phyloP scores from a whole-genome alignment of 2,113 vertebrate genomes.

The Hydrolagus affinis region DNA sequence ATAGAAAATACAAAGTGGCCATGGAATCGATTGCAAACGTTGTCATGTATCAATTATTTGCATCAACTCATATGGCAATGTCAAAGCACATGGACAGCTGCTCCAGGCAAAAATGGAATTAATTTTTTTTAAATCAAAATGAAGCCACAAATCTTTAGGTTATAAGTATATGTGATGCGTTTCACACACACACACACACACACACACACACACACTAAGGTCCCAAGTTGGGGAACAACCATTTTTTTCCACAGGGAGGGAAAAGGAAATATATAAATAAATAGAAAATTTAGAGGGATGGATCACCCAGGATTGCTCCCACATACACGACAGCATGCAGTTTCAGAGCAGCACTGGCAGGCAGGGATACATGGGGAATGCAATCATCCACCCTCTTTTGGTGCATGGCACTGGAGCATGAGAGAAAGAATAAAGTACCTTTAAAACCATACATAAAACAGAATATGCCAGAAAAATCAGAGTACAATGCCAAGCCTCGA shows the following conservation, averaged over 20 bases:
- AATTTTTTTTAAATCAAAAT: no score
- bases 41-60: background rate
- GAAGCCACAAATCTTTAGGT: no score
- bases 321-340: background rate
- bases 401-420: background rate
- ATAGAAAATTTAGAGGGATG: no score
- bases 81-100: no score
- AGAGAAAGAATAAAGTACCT: background rate
- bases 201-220: no score
- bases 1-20: background rate
- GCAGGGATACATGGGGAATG: background rate
- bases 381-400: background rate
- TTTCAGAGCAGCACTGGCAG: background rate
- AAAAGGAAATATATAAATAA: slow-evolving; percentile 10
- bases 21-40: background rate
- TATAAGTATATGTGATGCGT: no score
- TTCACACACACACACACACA: no score
- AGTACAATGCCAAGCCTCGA: background rate
- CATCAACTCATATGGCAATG: background rate
- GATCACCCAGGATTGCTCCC: background rate
- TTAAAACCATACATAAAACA: background rate
- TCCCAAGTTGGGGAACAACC: no score
- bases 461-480: background rate
- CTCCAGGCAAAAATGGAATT: background rate
- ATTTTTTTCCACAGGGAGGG: background rate